A percentile compares a stretch with the other conserved stretches of the same genome.
Evolutionary conservation across 1,140 invertebrate genomes (phyloP).

Genomic region (Rhynchophorus ferrugineus): DNA sequence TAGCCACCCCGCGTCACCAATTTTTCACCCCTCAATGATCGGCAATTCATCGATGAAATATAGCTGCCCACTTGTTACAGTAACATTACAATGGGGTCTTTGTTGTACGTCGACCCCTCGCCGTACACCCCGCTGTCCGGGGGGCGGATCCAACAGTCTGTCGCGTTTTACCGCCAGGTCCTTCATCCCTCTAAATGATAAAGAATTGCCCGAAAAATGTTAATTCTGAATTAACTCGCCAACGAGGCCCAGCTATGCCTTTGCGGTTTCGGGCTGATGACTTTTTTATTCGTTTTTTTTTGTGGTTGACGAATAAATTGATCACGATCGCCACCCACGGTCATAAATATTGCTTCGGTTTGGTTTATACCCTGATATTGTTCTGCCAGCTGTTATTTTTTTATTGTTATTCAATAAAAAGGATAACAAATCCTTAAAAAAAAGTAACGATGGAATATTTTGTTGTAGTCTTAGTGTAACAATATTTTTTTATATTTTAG

Average conservation of each 20-base stretch:
- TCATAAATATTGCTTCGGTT: too few species aligned
- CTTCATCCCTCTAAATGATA: slow-evolving; percentile 3
- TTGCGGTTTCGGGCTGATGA: background rate
- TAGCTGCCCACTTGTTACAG: slow-evolving; percentile 23
- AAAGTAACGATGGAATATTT: too few species aligned
- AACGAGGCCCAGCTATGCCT: background rate
- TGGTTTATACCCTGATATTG: too few species aligned
- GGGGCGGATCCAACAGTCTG: slow-evolving; percentile 16
- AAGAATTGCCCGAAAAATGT: slow-evolving; percentile 17
- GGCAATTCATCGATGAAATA: slow-evolving; percentile 20
- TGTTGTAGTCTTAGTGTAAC: too few species aligned
- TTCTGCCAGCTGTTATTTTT: too few species aligned
- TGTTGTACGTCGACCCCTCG: slow-evolving; percentile 11
- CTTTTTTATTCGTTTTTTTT: background rate
- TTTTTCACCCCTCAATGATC: background rate
- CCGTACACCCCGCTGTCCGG: slow-evolving; percentile 2
- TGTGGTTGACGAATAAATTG: too few species aligned
- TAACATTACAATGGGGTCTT: slow-evolving; percentile 14
- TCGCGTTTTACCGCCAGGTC: slow-evolving; percentile 7
- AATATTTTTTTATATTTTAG: too few species aligned
- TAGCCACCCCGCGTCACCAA: slow-evolving; percentile 1
- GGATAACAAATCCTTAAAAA: too few species aligned
- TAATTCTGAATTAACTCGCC: slow-evolving; percentile 2
- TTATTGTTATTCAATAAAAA: too few species aligned
- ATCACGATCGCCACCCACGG: too few species aligned